These are phyloP conservation scores for Aspidapion aeneum DNA, from an alignment of 2,888 invertebrate species.

Conservation along the genomic window DNA sequence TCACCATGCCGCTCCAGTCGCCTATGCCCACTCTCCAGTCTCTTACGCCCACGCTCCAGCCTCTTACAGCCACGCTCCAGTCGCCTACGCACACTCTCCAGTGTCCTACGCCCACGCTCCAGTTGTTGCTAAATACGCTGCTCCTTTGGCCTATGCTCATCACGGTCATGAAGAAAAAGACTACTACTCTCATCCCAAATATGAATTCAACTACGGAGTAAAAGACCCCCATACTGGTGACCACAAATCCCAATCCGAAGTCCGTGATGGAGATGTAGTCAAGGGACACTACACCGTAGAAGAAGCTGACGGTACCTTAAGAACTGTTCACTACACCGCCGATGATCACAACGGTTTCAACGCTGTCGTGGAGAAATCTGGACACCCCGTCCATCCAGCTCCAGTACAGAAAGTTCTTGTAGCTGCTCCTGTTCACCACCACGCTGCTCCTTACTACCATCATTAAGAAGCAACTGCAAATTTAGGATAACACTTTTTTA, in stretches of 20 bases:
- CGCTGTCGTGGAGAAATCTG: constrained; percentile 63
- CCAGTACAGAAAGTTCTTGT: constrained; percentile 2
- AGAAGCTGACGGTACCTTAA: constrained; percentile 38
- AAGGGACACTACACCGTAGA: constrained; percentile 41
- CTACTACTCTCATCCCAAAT: constrained; percentile 53
- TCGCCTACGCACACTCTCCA: constrained; percentile 10
- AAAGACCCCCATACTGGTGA: constrained; percentile 56
- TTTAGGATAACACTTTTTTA: neutral
- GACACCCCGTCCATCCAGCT: constrained; percentile 51
- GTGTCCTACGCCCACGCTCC: constrained; percentile 16
- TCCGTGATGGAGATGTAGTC: constrained; percentile 56
- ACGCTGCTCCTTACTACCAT: constrained; percentile 13
- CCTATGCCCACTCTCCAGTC: constrained; percentile 11
- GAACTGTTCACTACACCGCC: constrained; percentile 39
- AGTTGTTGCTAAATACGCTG: constrained; percentile 21
- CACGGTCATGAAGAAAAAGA: constrained; percentile 14
- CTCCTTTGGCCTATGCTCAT: constrained; percentile 15
- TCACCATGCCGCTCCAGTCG: constrained; percentile 5
- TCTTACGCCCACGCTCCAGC: constrained; percentile 14
- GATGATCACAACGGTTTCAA: constrained; percentile 36
- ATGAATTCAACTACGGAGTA: constrained; percentile 55
- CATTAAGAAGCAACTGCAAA: constrained; percentile 1
- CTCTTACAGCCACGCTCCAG: neutral
- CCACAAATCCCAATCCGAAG: constrained; percentile 49
- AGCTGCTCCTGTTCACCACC: neutral